Conservation (phyloP, 37 sponge, comb jelly and placozoan species). For the Theonella swinhoei region DNA sequence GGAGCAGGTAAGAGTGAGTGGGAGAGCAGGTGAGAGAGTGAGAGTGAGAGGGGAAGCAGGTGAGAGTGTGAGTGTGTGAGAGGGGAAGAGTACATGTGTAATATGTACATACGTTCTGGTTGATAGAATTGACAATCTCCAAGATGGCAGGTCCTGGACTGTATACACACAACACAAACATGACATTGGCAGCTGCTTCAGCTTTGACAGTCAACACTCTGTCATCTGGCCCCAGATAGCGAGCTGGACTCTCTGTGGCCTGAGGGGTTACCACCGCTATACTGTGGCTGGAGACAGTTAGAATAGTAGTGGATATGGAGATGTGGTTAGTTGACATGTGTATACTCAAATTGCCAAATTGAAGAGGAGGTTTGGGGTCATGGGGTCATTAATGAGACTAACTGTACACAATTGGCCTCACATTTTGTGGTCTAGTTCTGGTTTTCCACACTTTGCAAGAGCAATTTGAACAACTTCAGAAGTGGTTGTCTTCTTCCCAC, state of each 20-base stretch:
- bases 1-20: not conserved
- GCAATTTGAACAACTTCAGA: constrained; percentile 53
- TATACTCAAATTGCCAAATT: not conserved
- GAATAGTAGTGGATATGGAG: not conserved
- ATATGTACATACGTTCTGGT: constrained; percentile 34
- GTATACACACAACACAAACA: constrained; percentile 56
- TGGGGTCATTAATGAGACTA: no score
- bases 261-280: constrained; percentile 43
- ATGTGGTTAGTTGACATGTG: no score
- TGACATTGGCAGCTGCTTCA: constrained; percentile 14
- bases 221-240: constrained; percentile 51
- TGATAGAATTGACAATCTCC: constrained; percentile 33
- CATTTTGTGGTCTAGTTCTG: constrained; percentile 54
- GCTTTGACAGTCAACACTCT: constrained; percentile 35
- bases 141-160: constrained; percentile 12
- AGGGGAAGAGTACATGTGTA: not conserved
- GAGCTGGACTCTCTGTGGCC: constrained; percentile 5
- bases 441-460: constrained; percentile 58
- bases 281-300: constrained; percentile 23
- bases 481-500: constrained; percentile 50
- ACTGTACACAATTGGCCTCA: no score
- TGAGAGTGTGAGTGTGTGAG: not conserved
- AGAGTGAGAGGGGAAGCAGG: not conserved
- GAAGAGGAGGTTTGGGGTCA: no score
- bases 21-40: not conserved